Evolutionary conservation across 1,140 invertebrate genomes (phyloP).

Genomic region (Aphelenchoides fujianensis): DNA sequence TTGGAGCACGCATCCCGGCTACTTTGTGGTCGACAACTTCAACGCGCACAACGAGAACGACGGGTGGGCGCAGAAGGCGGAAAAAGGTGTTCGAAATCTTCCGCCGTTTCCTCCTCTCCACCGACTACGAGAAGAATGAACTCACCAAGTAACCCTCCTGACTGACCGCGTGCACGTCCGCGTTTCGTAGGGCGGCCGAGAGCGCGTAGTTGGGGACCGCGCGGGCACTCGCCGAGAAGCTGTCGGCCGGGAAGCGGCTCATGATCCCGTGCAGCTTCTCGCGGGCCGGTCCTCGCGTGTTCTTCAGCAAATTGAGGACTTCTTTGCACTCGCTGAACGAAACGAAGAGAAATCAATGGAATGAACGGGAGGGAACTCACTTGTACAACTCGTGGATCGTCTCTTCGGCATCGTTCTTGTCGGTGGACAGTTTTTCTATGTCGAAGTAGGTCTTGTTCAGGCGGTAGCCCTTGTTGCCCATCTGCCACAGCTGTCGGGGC

Average conservation of each 20-base stretch:
- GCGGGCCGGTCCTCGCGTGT: constrained; percentile 43
- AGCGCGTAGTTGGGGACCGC: constrained; percentile 12
- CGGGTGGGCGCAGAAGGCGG: constrained; percentile 29
- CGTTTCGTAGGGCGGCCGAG: constrained; percentile 13
- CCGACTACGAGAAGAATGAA: constrained; percentile 27
- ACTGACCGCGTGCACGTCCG: constrained; percentile 33
- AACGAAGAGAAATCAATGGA: background rate
- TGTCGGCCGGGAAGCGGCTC: constrained; percentile 43
- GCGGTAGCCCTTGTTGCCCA: constrained; percentile 52
- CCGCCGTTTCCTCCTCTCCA: background rate
- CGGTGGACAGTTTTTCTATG: constrained; percentile 90
- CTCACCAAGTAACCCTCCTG: constrained; percentile 42
- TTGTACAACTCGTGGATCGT: constrained; percentile 88
- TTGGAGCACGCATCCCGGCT: constrained; percentile 31
- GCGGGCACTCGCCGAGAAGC: background rate
- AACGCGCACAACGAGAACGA: constrained; percentile 25
- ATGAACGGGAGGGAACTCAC: constrained; percentile 65
- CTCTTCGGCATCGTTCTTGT: constrained; percentile 94
- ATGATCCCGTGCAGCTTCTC: constrained; percentile 51
- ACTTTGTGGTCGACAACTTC: constrained; percentile 29
- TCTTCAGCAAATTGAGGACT: constrained; percentile 57
- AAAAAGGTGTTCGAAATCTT: constrained; percentile 29
- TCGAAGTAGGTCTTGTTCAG: constrained; percentile 90
- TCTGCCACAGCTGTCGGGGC: constrained; percentile 77
- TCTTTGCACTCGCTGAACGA: constrained; percentile 50